These are phyloP conservation scores for Rhadinocentrus ornatus DNA, from an alignment of 2,797 vertebrate species.

Conservation along the genomic window DNA sequence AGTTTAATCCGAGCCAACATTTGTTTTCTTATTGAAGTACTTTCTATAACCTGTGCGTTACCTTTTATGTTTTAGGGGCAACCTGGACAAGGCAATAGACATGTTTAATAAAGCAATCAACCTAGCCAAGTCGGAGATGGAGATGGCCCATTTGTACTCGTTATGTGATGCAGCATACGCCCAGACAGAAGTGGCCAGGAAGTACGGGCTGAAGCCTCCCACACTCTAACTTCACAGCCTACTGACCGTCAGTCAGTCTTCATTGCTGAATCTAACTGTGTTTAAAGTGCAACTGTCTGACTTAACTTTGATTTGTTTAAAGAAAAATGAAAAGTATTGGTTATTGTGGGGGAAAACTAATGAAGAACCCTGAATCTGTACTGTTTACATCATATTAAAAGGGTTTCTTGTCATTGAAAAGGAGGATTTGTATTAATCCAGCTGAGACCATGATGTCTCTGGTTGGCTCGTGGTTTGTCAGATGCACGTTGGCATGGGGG, in stretches of 20 bases:
- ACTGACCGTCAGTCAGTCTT: conserved; percentile 47
- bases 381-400: conserved; percentile 63
- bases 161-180: conserved; percentile 98
- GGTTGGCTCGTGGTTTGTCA: conserved; percentile 8
- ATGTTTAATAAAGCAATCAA: conserved; percentile 99
- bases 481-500: neutral
- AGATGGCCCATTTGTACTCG: conserved; percentile 99
- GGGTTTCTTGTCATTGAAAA: conserved; percentile 32
- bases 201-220: conserved; percentile 98
- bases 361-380: conserved; percentile 40
- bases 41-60: conserved; percentile 16
- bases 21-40: neutral
- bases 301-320: conserved; percentile 63
- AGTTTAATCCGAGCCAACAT: neutral
- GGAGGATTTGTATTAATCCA: conserved; percentile 33
- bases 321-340: conserved; percentile 30
- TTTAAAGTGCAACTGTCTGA: conserved; percentile 69
- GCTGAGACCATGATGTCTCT: conserved; percentile 16
- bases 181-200: conserved; percentile 98
- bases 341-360: conserved; percentile 30
- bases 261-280: conserved; percentile 60
- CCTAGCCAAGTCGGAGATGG: conserved; percentile 99
- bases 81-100: conserved; percentile 98
- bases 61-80: conserved; percentile 86
- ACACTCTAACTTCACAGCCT: conserved; percentile 84